Evolutionary conservation across 2,797 vertebrate species (phyloP).

Genomic region (Neostethus bicornis): DNA sequence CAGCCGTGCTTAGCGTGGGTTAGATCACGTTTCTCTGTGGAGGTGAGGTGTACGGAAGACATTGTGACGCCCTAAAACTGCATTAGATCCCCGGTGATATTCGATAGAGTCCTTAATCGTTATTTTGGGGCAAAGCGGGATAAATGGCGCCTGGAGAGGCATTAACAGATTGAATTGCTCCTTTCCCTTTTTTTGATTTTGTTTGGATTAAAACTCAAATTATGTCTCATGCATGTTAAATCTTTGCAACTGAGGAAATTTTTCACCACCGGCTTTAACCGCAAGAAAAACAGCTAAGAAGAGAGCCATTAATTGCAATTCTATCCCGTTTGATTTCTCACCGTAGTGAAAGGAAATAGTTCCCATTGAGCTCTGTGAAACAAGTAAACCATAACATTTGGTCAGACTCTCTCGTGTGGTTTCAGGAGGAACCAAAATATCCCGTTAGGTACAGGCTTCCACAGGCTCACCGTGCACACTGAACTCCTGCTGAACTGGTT

Average conservation of each 20-base stretch:
- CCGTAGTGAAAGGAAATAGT: conserved; percentile 62
- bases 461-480: conserved; percentile 53
- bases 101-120: conserved; percentile 76
- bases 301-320: conserved; percentile 70
- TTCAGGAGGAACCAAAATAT: conserved; percentile 67
- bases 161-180: conserved; percentile 48
- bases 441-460: conserved; percentile 60
- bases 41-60: conserved; percentile 55
- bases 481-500: conserved; percentile 79
- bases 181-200: neutral
- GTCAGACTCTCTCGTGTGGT: conserved; percentile 70
- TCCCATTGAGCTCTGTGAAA: conserved; percentile 69
- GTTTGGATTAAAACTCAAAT: conserved; percentile 29
- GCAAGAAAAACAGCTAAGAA: conserved; percentile 47
- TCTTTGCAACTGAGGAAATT: conserved; percentile 49
- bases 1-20: conserved; percentile 23
- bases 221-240: conserved; percentile 51
- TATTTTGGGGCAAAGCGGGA: conserved; percentile 72
- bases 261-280: conserved; percentile 64
- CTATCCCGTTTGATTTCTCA: conserved; percentile 68
- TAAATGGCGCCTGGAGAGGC: conserved; percentile 67
- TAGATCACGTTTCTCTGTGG: conserved; percentile 65
- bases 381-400: conserved; percentile 76
- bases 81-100: conserved; percentile 70
- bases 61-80: conserved; percentile 60